Base-by-base conservation (phyloP, 1,140 invertebrate genomes). In the Drosophila orosa region DNA sequence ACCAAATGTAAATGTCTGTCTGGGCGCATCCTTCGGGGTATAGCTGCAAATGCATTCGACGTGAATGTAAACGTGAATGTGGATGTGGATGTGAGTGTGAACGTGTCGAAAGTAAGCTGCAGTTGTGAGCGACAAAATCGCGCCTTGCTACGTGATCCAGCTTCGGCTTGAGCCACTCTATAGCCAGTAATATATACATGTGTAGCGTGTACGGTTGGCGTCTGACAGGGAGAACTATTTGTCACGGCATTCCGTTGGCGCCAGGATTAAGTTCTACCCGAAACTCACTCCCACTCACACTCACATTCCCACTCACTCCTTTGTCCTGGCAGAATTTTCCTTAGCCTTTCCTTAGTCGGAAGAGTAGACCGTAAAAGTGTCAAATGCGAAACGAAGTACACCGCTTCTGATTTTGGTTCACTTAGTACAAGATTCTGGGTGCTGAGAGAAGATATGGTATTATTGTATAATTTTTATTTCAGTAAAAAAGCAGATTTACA, bases 201-300 rank as follows among this genome's bases (percentile, higher is more conserved):
- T 77, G 63, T 61, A 33, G 63, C 44, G 19, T n/a, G 25, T 47
- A 13, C 19, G 48, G 29, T 65, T 24, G 33, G 17, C 24, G 15
- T 22, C 42, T 65, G 66, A 67, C 63, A 67, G 71, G 75, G 37
- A 74, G 62, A 89, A 89, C 84, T 87, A 87, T 87, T 87, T 89
- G 84, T 87, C 80, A 80, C 85, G 65, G 62, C 85, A 90, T 89
- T 80, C 73, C 80, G 81, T 71, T 75, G 81, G 44, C 62, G 59
- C 59, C 60, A 78, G 80, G 84, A 84, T 80, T 87, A 89, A 90
- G 84, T 84, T 63, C 54, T 67, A 37, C n/a, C 74, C 25, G 17
- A 17, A 42, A 17, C 47, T 59, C 45, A 45, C n/a, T n/a, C n/a
- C n/a, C n/a, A n/a, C n/a, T n/a, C 44, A 22, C 33, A 31, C n/a